These are phyloP conservation scores for Bombus affinis DNA, from an alignment of 1,140 invertebrate genomes.

Conservation along the genomic window DNA sequence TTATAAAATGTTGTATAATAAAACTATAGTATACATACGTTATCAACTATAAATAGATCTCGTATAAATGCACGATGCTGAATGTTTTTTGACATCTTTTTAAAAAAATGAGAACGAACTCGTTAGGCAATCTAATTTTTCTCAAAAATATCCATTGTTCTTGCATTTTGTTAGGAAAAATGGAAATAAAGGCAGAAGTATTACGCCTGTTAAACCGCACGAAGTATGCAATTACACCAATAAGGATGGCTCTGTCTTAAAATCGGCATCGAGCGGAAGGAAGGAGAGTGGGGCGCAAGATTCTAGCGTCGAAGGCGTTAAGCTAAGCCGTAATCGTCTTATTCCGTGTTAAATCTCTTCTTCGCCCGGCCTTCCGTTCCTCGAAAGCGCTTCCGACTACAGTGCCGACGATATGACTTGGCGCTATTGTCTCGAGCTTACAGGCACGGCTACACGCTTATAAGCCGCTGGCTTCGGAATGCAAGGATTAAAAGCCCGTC, in stretches of 20 bases:
- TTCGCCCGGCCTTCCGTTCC: conserved; percentile 52
- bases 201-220: not conserved
- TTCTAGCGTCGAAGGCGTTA: conserved; percentile 63
- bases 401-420: conserved; percentile 50
- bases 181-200: no score
- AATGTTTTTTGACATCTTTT: no score
- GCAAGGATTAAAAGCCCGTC: conserved; percentile 68
- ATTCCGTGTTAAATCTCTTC: conserved; percentile 78
- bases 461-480: conserved; percentile 68
- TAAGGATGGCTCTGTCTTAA: not conserved
- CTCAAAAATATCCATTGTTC: not conserved
- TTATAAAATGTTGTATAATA: no score
- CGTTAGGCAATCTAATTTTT: no score
- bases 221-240: not conserved
- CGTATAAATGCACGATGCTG: no score
- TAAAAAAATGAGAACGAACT: no score
- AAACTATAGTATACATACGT: no score
- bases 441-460: conserved; percentile 62
- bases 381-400: conserved; percentile 56
- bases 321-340: conserved; percentile 80
- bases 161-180: not conserved
- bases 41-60: no score
- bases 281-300: conserved; percentile 1
- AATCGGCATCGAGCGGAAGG: conserved; percentile 1
- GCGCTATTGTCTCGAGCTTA: conserved; percentile 75